Base-by-base conservation (phyloP, 2,888 invertebrate species). In the Synergus umbraculus region DNA sequence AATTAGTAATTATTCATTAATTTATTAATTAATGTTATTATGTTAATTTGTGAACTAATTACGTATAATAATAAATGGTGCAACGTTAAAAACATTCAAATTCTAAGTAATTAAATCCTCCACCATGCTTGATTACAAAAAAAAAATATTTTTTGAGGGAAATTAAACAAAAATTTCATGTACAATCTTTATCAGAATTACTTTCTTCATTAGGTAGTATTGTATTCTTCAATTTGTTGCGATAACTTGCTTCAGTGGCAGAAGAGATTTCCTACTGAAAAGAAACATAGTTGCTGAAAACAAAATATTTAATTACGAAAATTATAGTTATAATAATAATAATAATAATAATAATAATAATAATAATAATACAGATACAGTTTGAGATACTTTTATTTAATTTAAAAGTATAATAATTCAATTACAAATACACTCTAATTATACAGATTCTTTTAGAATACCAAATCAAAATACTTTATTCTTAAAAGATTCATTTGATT, bases 11-110 rank as follows among this genome's bases (percentile, higher is more conserved):
- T 12, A 22, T 18, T 22, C 10, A 22, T 60, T 22, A 18, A 12
- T 54, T 15, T 54, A 22, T 60, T 8, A 60, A 60, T n/a, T n/a
- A n/a, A 22, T 22, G 22, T 60, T 60, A 60, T 22, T 60, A 22
- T 22, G 60, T 60, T 60, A 60, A 60, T 60, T n/a, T 60, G 12
- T 60, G 60, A 60, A 22, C 60, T 60, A 22, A 60, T 60, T 22
- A 60, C 22, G 12, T 60, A 10, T 10, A 18, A 10, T 22, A 60
- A 60, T 8, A 60, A 60, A 60, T 60, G 4, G 60, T 60, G 22
- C 60, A 60, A 60, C 9, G 22, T 22, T 22, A 22, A 9, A 60
- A 60, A 12, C 18, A 60, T 22, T 60, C 10, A 22, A 60, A 22
- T 22, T 60, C 9, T 60, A 60, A 60, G 18, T 60, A 3, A 60